These are phyloP conservation scores for Lacerta viridis DNA, from an alignment of 2,797 vertebrate species.

Conservation along the genomic window DNA sequence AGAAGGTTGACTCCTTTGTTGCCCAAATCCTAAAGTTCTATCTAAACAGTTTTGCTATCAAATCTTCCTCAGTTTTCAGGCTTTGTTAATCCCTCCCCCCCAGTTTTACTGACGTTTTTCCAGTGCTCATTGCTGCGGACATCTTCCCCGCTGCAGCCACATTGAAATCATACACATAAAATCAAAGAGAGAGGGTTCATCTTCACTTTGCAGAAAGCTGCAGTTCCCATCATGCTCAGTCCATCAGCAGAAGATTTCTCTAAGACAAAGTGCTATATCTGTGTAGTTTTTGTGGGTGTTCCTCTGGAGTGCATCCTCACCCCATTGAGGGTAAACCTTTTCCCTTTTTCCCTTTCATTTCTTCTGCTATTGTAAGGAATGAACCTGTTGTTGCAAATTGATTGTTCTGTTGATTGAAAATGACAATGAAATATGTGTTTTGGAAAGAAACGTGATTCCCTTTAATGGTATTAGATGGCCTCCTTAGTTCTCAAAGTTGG, in stretches of 20 bases:
- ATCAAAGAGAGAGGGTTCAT: no score
- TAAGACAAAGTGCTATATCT: not conserved
- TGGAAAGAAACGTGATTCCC: not conserved
- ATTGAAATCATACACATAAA: not conserved
- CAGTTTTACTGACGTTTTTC: not conserved
- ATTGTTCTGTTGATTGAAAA: no score
- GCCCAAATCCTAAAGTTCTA: not conserved
- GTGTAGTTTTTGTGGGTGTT: not conserved
- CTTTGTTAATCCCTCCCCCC: not conserved
- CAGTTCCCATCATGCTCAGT: no score
- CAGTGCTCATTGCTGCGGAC: not conserved
- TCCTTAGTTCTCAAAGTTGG: not conserved
- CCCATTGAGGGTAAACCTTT: no score
- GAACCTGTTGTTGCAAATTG: no score
- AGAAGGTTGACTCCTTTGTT: not conserved
- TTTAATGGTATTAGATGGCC: not conserved
- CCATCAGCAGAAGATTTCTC: not conserved
- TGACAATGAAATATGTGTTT: no score
- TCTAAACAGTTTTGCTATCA: not conserved
- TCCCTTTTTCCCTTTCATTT: no score
- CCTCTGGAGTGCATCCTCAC: not conserved
- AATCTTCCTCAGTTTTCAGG: not conserved
- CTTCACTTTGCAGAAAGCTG: not conserved
- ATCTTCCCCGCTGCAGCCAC: not conserved
- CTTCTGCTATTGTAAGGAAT: no score